Evolutionary conservation across 2,888 invertebrate species (phyloP).

Genomic region (Luffia ferchaultella): DNA sequence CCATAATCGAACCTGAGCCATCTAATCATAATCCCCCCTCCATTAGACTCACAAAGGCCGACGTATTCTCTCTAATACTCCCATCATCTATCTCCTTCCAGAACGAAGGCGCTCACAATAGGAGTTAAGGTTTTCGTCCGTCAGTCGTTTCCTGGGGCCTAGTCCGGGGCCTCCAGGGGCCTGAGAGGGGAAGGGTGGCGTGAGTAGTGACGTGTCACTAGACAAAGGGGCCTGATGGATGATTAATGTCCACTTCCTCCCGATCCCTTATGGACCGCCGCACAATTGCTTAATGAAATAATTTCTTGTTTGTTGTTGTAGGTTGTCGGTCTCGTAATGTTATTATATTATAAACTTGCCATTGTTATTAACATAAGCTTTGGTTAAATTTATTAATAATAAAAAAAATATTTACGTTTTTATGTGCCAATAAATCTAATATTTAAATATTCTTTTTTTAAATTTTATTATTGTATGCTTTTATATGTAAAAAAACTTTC

Average conservation of each 20-base stretch:
- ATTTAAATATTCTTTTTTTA: too few species aligned
- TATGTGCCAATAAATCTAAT: too few species aligned
- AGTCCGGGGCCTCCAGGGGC: neutral
- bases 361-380: too few species aligned
- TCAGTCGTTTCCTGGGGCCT: conserved; percentile 26
- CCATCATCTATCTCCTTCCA: conserved; percentile 25
- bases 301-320: conserved; percentile 23
- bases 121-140: conserved; percentile 28
- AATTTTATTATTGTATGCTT: too few species aligned
- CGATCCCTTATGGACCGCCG: conserved; percentile 18
- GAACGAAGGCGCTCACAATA: conserved; percentile 23
- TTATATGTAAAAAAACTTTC: too few species aligned
- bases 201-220: conserved; percentile 27
- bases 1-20: too few species aligned
- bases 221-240: conserved; percentile 52
- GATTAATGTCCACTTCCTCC: conserved; percentile 43
- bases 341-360: too few species aligned
- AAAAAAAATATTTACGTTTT: too few species aligned
- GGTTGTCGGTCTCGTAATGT: too few species aligned
- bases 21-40: neutral
- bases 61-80: conserved; percentile 3
- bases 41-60: neutral
- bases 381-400: too few species aligned
- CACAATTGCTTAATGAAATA: conserved; percentile 45
- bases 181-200: conserved; percentile 19